phyloP scores from a whole-genome alignment of 2,797 vertebrate genomes.

The Gastrophryne carolinensis region DNA sequence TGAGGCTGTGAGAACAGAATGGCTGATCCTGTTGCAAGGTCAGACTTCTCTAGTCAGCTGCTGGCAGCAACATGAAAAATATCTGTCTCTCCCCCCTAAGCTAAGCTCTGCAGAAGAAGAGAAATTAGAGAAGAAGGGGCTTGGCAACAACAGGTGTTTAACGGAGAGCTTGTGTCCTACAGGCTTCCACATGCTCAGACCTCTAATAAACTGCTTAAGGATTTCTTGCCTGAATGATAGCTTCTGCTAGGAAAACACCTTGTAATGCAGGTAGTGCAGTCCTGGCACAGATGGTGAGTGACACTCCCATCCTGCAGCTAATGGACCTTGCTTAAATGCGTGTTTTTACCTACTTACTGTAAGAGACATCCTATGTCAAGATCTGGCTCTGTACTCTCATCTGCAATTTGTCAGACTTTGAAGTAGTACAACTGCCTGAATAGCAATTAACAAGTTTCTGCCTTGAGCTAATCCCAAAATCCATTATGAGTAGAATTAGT shows the following conservation, averaged over 20 bases:
- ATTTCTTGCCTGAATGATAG: slow-evolving; percentile 50
- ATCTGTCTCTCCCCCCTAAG: slow-evolving; percentile 59
- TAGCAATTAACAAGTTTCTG: slow-evolving; percentile 18
- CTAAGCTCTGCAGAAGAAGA: slow-evolving; percentile 52
- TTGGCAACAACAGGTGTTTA: slow-evolving; percentile 61
- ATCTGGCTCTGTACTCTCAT: slow-evolving; percentile 3
- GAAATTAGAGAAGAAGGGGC: slow-evolving; percentile 55
- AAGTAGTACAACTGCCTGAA: slow-evolving; percentile 21
- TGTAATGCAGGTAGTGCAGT: slow-evolving; percentile 50
- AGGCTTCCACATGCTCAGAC: slow-evolving; percentile 47
- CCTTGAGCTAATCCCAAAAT: slow-evolving; percentile 28
- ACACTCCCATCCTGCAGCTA: slow-evolving; percentile 10
- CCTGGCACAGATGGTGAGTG: slow-evolving; percentile 32
- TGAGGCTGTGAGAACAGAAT: slow-evolving; percentile 72
- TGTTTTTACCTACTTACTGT: slow-evolving; percentile 21
- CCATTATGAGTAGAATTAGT: background rate
- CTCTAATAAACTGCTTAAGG: slow-evolving; percentile 51
- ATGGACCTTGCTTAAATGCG: slow-evolving; percentile 12
- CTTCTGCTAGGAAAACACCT: slow-evolving; percentile 42
- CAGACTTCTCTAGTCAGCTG: slow-evolving; percentile 62
- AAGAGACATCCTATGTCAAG: slow-evolving; percentile 6
- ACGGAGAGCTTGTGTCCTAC: slow-evolving; percentile 54
- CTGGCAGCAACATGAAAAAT: slow-evolving; percentile 63
- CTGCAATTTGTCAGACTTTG: slow-evolving; percentile 36
- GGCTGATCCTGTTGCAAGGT: slow-evolving; percentile 63